Conservation (phyloP, 2,113 vertebrate species). For the Oncorhynchus kisutch region DNA sequence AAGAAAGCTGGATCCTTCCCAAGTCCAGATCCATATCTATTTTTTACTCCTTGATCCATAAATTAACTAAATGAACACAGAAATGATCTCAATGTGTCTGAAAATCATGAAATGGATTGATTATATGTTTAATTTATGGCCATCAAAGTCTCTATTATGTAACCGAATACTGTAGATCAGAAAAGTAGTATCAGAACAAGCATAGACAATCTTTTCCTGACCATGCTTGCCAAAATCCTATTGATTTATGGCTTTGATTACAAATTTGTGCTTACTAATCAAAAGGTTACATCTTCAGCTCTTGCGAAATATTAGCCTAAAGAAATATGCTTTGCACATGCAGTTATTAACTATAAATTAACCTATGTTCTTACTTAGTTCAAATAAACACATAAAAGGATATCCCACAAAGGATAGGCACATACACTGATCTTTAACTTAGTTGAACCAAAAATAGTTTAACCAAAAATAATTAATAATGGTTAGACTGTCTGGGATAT, state of each 20-base stretch:
- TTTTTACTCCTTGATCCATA: slow-evolving; percentile 16
- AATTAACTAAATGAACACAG: slow-evolving; percentile 28
- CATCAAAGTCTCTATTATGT: slow-evolving; percentile 35
- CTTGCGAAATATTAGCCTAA: slow-evolving; percentile 44
- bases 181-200: background rate
- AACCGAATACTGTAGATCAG: slow-evolving; percentile 33
- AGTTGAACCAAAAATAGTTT: slow-evolving; percentile 37
- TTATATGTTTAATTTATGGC: background rate
- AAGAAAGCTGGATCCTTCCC: slow-evolving; percentile 59
- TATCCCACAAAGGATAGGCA: background rate
- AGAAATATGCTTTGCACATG: slow-evolving; percentile 17
- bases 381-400: background rate
- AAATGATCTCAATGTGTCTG: slow-evolving; percentile 33
- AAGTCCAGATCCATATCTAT: slow-evolving; percentile 38
- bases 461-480: slow-evolving; percentile 34
- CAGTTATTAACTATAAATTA: slow-evolving; percentile 44
- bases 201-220: slow-evolving; percentile 45
- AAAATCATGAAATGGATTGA: background rate
- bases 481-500: background rate
- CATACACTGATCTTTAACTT: slow-evolving; percentile 57
- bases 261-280: slow-evolving; percentile 47
- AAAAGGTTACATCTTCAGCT: slow-evolving; percentile 46
- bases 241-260: slow-evolving; percentile 61
- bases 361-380: slow-evolving; percentile 25
- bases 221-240: slow-evolving; percentile 48